phyloP scores from a whole-genome alignment of 2,797 vertebrate species.

The Parotocinclus haroldoi region DNA sequence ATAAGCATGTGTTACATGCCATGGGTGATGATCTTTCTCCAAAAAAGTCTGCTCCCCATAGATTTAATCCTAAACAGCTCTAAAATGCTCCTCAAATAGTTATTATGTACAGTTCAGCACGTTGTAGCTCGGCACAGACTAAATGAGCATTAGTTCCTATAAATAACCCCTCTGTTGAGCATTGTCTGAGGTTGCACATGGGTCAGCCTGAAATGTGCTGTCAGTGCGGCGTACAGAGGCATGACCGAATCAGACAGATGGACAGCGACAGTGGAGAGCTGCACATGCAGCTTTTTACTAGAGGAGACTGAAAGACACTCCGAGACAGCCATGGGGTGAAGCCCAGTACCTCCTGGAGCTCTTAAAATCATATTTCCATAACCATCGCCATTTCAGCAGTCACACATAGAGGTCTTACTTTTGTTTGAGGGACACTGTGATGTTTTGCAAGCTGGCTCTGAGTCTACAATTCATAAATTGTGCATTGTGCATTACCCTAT shows the following conservation, averaged over 20 bases:
- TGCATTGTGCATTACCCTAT: too few species aligned
- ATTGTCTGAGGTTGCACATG: constrained; percentile 19
- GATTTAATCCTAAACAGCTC: background rate
- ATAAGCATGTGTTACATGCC: too few species aligned
- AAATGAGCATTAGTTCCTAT: constrained; percentile 7
- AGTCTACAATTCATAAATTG: too few species aligned
- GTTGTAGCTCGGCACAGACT: background rate
- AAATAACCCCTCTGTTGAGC: background rate
- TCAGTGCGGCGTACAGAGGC: constrained; percentile 30
- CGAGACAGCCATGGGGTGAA: background rate
- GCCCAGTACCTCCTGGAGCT: too few species aligned
- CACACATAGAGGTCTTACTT: too few species aligned
- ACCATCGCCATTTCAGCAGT: too few species aligned
- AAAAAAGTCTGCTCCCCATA: background rate
- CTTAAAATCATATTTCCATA: too few species aligned
- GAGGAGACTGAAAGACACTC: background rate
- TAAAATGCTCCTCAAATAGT: background rate
- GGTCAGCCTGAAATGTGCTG: constrained; percentile 19
- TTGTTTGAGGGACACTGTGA: too few species aligned
- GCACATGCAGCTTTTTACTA: constrained; percentile 41
- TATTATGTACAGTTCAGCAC: background rate
- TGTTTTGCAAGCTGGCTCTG: too few species aligned
- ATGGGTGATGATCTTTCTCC: background rate
- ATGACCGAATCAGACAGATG: constrained; percentile 38
- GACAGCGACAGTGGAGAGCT: constrained; percentile 35